phyloP scores from a whole-genome alignment of 2,888 invertebrate genomes.

The Poecilobothrus nobilitatus region DNA sequence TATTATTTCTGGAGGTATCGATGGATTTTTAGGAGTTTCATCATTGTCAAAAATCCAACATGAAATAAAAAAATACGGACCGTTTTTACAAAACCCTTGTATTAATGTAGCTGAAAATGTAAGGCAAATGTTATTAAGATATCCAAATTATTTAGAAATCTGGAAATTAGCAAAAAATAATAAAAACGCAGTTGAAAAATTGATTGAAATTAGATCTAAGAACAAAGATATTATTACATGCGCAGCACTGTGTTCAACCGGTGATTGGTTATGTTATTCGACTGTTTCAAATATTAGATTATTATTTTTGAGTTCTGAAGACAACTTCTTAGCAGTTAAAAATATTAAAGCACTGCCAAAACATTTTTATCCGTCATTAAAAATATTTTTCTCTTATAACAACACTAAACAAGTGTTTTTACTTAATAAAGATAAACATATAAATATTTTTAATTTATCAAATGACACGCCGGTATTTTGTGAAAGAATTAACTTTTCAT shows the following conservation, averaged over 20 bases:
- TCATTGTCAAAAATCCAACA: conserved; percentile 52
- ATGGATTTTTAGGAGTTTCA: conserved; percentile 67
- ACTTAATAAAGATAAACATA: conserved; percentile 38
- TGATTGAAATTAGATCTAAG: conserved; percentile 60
- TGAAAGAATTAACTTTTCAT: conserved; percentile 38
- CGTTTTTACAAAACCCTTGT: conserved; percentile 56
- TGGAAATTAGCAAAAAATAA: conserved; percentile 51
- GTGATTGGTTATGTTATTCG: conserved; percentile 66
- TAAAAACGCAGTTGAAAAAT: conserved; percentile 47
- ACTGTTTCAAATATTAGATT: conserved; percentile 58
- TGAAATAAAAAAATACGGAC: conserved; percentile 57
- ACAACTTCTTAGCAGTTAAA: conserved; percentile 28
- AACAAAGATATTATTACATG: conserved; percentile 59
- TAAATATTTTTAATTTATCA: conserved; percentile 42
- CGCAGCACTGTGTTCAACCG: conserved; percentile 61
- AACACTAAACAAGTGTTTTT: conserved; percentile 43
- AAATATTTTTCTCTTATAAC: conserved; percentile 42
- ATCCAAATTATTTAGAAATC: conserved; percentile 53
- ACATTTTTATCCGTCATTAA: conserved; percentile 37
- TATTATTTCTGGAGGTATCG: conserved; percentile 72
- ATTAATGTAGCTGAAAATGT: conserved; percentile 48
- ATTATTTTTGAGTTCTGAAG: conserved; percentile 34
- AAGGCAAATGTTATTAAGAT: conserved; percentile 53
- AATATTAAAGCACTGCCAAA: conserved; percentile 39
- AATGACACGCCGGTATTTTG: conserved; percentile 35